phyloP scores from a whole-genome alignment of 1,140 invertebrate species.

The Nixonia krombeini region DNA sequence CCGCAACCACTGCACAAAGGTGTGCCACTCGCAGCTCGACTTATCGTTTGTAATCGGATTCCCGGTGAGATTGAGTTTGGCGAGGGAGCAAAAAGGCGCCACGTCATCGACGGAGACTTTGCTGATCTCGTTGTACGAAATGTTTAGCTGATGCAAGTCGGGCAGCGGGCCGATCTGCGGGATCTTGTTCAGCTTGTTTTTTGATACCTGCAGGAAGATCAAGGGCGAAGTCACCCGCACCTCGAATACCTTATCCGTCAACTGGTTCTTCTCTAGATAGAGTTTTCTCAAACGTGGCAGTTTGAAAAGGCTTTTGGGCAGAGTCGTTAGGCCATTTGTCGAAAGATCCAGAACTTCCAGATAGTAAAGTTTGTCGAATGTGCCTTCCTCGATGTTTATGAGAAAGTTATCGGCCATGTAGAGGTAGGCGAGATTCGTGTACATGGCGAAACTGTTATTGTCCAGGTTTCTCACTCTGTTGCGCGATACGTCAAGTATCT shows the following conservation, averaged over 20 bases:
- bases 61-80: conserved; percentile 50
- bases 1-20: conserved; percentile 52
- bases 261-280: conserved; percentile 49
- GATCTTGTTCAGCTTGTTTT: conserved; percentile 50
- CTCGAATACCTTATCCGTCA: conserved; percentile 50
- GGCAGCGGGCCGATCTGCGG: conserved; percentile 23
- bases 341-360: conserved; percentile 61
- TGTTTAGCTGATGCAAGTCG: conserved; percentile 56
- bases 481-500: conserved; percentile 60
- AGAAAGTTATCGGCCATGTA: conserved; percentile 68
- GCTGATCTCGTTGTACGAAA: conserved; percentile 61
- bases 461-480: conserved; percentile 62
- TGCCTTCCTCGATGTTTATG: conserved; percentile 57
- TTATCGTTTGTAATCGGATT: conserved; percentile 53
- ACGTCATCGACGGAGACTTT: conserved; percentile 58
- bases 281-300: conserved; percentile 54
- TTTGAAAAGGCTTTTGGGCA: conserved; percentile 55
- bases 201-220: conserved; percentile 40
- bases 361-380: conserved; percentile 56
- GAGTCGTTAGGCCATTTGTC: conserved; percentile 46
- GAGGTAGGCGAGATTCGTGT: conserved; percentile 57
- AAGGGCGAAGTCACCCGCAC: conserved; percentile 47
- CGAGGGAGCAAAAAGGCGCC: conserved; percentile 55
- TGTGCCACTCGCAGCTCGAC: conserved; percentile 53
- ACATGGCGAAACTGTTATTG: conserved; percentile 57